Conservation (phyloP, 2,113 vertebrate genomes). For the Prunella fulvescens region DNA sequence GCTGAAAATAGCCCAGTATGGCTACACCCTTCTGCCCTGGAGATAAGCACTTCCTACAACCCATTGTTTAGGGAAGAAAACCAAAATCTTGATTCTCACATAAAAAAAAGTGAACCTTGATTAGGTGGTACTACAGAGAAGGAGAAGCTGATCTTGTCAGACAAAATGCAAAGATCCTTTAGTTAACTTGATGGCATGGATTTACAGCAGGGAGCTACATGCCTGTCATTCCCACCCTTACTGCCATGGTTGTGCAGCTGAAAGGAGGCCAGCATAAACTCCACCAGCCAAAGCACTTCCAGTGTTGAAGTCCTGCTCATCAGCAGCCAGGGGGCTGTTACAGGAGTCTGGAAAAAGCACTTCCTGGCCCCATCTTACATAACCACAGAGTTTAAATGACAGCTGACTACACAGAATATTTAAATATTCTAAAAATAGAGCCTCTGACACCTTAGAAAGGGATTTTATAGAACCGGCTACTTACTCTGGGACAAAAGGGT, state of each 20-base stretch:
- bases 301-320: neutral
- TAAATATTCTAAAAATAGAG: neutral
- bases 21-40: neutral
- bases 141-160: neutral
- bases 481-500: neutral
- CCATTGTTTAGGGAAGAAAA: neutral
- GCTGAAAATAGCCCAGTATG: neutral
- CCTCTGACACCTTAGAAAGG: neutral
- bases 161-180: neutral
- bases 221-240: neutral
- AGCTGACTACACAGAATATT: neutral
- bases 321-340: neutral
- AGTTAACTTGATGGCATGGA: neutral
- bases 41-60: neutral
- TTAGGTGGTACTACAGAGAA: neutral
- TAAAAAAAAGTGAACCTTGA: neutral
- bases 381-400: neutral
- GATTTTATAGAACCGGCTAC: neutral
- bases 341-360: neutral
- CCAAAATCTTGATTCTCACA: rapidly evolving
- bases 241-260: neutral
- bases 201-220: neutral
- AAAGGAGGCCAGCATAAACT: neutral
- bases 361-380: neutral
- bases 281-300: neutral